Conservation (phyloP, 2,888 invertebrate species). For the Drepana falcataria region DNA sequence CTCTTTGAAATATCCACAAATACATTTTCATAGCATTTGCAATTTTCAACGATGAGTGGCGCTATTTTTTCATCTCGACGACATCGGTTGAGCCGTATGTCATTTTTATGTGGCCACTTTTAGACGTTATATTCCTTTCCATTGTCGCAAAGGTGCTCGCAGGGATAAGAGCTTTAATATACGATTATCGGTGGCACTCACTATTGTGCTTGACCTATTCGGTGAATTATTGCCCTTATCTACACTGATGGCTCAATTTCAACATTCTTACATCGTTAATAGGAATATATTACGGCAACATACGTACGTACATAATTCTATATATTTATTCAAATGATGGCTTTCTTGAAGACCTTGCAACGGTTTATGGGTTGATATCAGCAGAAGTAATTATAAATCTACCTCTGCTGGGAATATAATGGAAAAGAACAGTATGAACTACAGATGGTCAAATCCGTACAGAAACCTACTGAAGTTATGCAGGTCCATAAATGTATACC, state of each 20-base stretch:
- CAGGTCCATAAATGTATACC: neutral
- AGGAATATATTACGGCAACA: conserved; percentile 12
- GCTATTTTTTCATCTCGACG: conserved; percentile 45
- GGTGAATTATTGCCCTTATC: conserved; percentile 69
- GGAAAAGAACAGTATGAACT: too few species aligned
- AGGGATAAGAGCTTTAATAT: conserved; percentile 77
- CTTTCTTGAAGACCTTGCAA: too few species aligned
- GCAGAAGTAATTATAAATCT: too few species aligned
- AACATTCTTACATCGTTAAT: conserved; percentile 36
- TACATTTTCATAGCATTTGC: conserved; percentile 2
- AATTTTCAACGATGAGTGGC: conserved; percentile 20
- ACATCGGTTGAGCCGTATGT: conserved; percentile 59
- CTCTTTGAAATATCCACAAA: too few species aligned
- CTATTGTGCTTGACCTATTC: conserved; percentile 76
- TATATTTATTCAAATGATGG: too few species aligned
- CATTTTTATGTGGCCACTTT: conserved; percentile 78
- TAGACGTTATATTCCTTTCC: conserved; percentile 75
- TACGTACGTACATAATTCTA: conserved; percentile 2
- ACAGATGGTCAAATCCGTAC: too few species aligned
- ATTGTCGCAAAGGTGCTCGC: conserved; percentile 74
- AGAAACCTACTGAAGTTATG: too few species aligned
- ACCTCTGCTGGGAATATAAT: too few species aligned
- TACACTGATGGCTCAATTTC: conserved; percentile 57
- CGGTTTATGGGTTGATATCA: too few species aligned
- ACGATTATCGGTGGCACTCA: conserved; percentile 77